These are phyloP conservation scores for Notodonta dromedarius DNA, from an alignment of 2,888 invertebrate genomes.

Conservation along the genomic window DNA sequence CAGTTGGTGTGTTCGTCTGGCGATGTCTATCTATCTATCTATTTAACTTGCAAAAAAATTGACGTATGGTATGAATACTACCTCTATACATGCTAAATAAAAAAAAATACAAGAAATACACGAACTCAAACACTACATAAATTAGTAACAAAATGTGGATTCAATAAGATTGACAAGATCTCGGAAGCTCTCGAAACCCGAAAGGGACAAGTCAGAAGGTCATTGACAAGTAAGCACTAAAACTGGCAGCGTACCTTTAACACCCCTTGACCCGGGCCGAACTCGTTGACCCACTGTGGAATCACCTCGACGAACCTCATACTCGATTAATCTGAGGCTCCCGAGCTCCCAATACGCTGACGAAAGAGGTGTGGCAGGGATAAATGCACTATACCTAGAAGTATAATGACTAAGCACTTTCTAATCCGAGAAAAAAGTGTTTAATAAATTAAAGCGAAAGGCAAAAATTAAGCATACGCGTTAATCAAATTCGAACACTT, in stretches of 20 bases:
- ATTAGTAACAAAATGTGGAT: neutral
- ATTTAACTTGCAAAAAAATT: no score
- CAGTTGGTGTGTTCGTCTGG: no score
- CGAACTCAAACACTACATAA: neutral
- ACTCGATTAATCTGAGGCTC: slow-evolving; percentile 47
- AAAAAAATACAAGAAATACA: neutral
- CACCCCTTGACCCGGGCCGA: slow-evolving; percentile 60
- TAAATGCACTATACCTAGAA: slow-evolving; percentile 25
- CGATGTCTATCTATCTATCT: no score
- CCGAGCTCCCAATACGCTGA: slow-evolving; percentile 53
- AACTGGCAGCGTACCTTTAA: slow-evolving; percentile 39
- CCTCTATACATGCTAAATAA: neutral
- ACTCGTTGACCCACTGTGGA: slow-evolving; percentile 67
- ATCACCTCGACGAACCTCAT: slow-evolving; percentile 53
- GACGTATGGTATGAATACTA: no score
- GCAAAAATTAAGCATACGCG: neutral
- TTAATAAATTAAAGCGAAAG: neutral
- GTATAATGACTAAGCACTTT: slow-evolving; percentile 31
- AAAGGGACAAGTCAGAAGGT: slow-evolving; percentile 24
- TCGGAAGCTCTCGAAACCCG: neutral
- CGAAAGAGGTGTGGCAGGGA: slow-evolving; percentile 39
- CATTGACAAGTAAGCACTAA: slow-evolving; percentile 34
- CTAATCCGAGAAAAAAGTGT: slow-evolving; percentile 22
- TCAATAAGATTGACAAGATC: neutral
- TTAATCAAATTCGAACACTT: neutral